These are phyloP conservation scores for Danio choprae DNA, from an alignment of 2,797 vertebrate genomes.

Conservation along the genomic window DNA sequence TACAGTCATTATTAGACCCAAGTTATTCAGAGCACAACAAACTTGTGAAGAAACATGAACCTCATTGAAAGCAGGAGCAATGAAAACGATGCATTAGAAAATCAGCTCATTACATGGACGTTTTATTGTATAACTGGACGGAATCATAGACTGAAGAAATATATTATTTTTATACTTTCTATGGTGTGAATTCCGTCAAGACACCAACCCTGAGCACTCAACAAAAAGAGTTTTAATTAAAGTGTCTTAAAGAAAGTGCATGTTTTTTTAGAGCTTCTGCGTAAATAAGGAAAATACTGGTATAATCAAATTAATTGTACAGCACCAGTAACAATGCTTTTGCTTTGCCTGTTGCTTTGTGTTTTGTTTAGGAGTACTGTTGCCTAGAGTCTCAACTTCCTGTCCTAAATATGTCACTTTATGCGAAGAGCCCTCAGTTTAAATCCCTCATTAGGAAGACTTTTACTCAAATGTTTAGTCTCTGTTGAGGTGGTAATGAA, in stretches of 20 bases:
- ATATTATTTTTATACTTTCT: too few relatives aligned
- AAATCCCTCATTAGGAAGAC: neutral
- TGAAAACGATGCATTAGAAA: neutral
- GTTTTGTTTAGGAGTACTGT: neutral
- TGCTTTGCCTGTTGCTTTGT: neutral
- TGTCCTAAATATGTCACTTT: neutral
- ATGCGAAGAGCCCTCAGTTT: too few relatives aligned
- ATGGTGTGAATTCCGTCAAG: too few relatives aligned
- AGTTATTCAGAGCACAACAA: neutral
- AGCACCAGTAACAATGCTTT: neutral
- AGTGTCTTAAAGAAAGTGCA: neutral
- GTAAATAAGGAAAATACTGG: neutral
- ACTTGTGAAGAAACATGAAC: neutral
- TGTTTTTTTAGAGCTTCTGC: neutral
- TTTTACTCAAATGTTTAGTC: neutral
- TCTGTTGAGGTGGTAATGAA: neutral
- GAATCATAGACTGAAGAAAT: neutral
- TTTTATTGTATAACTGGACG: neutral
- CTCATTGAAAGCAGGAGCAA: neutral
- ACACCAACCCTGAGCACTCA: neutral
- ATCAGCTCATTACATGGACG: neutral
- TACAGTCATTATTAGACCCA: neutral
- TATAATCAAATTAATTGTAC: neutral
- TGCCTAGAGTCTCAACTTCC: too few relatives aligned
- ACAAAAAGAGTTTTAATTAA: neutral